Conservation (phyloP, 2,113 vertebrate species). For the Geococcyx californianus region DNA sequence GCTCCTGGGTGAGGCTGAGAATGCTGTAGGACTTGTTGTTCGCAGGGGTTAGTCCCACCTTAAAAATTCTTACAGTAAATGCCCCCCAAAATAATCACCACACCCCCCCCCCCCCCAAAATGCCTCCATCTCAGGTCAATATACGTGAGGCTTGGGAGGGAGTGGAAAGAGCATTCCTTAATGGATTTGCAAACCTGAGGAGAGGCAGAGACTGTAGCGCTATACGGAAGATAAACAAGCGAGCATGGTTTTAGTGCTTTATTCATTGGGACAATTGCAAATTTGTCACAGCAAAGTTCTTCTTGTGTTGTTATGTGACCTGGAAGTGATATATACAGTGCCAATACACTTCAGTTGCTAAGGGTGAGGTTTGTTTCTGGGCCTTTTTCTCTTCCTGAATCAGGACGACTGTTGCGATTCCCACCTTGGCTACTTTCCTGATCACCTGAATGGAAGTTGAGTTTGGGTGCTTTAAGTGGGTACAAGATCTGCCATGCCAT, state of each 20-base stretch:
- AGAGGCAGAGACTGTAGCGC: neutral
- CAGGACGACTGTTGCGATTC: neutral
- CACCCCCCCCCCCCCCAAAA: neutral
- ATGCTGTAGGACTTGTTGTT: constrained; percentile 55
- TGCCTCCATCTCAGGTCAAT: neutral
- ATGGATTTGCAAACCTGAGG: neutral
- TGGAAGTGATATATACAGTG: neutral
- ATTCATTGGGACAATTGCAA: neutral
- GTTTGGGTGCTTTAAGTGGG: neutral
- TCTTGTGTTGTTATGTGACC: neutral
- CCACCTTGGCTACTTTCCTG: neutral
- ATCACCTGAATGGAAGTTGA: neutral
- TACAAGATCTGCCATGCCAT: neutral
- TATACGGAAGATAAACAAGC: neutral
- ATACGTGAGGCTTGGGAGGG: neutral
- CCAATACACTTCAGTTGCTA: neutral
- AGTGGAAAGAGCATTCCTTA: neutral
- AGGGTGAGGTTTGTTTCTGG: neutral
- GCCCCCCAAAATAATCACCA: neutral
- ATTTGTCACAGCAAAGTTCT: neutral
- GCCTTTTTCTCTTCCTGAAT: neutral
- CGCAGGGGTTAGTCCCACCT: constrained; percentile 37
- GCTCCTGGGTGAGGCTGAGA: constrained; percentile 60
- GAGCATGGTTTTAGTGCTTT: neutral
- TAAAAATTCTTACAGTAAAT: constrained; percentile 22